These are phyloP conservation scores for Poeciliopsis paucimaculata DNA, from an alignment of 2,797 vertebrate genomes.

Conservation along the genomic window DNA sequence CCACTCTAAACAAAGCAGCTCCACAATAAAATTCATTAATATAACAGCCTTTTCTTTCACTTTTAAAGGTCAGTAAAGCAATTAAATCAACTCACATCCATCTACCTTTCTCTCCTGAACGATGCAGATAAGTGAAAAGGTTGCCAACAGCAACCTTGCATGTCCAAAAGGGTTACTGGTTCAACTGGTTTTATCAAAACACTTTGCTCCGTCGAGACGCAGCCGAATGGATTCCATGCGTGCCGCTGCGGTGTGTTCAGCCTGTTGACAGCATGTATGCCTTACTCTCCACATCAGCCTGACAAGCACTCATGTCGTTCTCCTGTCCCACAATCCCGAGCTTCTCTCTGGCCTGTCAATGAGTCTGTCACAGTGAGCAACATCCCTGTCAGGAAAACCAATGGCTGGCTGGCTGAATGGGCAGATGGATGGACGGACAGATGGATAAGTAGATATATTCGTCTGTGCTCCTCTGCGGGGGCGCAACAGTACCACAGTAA, in stretches of 20 bases:
- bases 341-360: slow-evolving; percentile 59
- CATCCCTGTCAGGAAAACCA: slow-evolving; percentile 45
- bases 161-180: slow-evolving; percentile 48
- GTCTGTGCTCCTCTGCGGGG: slow-evolving; percentile 22
- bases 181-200: slow-evolving; percentile 52
- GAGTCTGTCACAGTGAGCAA: slow-evolving; percentile 58
- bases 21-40: slow-evolving; percentile 53
- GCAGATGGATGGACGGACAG: slow-evolving; percentile 39
- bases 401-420: slow-evolving; percentile 41
- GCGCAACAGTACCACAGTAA: slow-evolving; percentile 34
- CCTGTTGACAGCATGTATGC: slow-evolving; percentile 31
- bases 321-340: slow-evolving; percentile 51
- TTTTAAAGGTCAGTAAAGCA: slow-evolving; percentile 60
- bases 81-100: slow-evolving; percentile 53
- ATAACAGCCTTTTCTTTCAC: slow-evolving; percentile 24
- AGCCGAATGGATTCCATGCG: slow-evolving; percentile 47
- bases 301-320: slow-evolving; percentile 51
- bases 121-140: slow-evolving; percentile 33
- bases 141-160: slow-evolving; percentile 2
- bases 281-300: slow-evolving; percentile 37
- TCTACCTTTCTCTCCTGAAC: slow-evolving; percentile 16
- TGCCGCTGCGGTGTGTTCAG: slow-evolving; percentile 47
- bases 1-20: slow-evolving; percentile 20
- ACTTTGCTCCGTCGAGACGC: slow-evolving; percentile 3
- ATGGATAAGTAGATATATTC: slow-evolving; percentile 53